Conservation (phyloP, 2,797 vertebrate species). For the Acrossocheilus fasciatus region DNA sequence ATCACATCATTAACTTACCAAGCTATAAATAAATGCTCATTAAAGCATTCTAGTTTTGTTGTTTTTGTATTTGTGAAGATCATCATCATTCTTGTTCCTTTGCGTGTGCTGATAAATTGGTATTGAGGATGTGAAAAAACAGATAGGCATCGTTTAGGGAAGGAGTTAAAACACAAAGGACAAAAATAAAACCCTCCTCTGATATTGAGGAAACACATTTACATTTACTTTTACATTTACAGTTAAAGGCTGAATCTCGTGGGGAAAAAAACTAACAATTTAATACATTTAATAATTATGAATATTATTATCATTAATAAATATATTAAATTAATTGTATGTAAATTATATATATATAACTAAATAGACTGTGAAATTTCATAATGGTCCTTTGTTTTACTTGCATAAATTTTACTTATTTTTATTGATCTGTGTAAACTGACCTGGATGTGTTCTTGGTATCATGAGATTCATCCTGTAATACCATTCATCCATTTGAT, state of each 20-base stretch:
- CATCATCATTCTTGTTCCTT: slow-evolving; percentile 67
- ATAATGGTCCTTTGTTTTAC: not conserved
- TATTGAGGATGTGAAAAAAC: slow-evolving; percentile 82
- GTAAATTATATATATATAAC: not conserved
- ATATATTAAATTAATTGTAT: not conserved
- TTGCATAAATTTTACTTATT: not conserved
- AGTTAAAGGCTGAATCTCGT: not conserved
- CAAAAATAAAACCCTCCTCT: slow-evolving; percentile 55
- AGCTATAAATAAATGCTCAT: slow-evolving; percentile 48
- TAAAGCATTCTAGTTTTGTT: slow-evolving; percentile 27
- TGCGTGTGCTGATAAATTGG: slow-evolving; percentile 74
- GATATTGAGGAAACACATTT: slow-evolving; percentile 1
- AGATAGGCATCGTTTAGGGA: slow-evolving; percentile 60
- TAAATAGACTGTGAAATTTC: not conserved
- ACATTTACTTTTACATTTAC: not conserved
- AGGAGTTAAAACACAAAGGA: slow-evolving; percentile 65
- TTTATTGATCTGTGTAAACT: not conserved
- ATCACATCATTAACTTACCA: not conserved
- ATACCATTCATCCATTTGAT: not conserved
- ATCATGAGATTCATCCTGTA: not conserved
- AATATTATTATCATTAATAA: no score
- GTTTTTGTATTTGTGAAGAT: slow-evolving; percentile 58
- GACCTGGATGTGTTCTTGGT: not conserved
- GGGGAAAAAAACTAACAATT: not conserved
- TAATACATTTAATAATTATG: no score